Conservation (phyloP, 2,113 vertebrate genomes). For the Galemys pyrenaicus region DNA sequence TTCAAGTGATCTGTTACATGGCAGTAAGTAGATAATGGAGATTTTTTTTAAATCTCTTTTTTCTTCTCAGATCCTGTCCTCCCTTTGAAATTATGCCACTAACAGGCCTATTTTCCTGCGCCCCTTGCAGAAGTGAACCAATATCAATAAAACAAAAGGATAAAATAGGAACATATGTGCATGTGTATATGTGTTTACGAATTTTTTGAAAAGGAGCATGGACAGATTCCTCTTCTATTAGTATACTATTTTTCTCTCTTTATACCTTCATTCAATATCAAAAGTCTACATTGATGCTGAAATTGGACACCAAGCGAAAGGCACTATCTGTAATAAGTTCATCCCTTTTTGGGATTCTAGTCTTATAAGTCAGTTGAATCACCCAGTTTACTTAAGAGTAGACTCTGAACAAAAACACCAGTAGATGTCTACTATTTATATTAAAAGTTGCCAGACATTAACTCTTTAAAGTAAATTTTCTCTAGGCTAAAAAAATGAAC, state of each 20-base stretch:
- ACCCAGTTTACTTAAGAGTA: not conserved
- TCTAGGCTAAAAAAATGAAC: not conserved
- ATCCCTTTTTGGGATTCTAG: not conserved
- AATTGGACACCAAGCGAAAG: not conserved
- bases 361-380: not conserved
- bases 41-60: not conserved
- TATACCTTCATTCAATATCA: not conserved
- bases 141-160: not conserved
- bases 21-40: not conserved
- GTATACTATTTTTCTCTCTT: not conserved
- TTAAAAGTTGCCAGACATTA: not conserved
- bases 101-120: not conserved
- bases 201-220: not conserved
- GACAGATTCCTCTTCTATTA: not conserved
- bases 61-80: not conserved
- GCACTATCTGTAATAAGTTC: not conserved
- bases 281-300: not conserved
- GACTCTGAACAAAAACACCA: not conserved
- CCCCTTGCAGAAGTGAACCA: not conserved
- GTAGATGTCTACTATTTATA: not conserved
- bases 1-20: not conserved
- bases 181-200: too few relatives aligned
- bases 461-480: constrained; percentile 28
- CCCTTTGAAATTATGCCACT: not conserved
- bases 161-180: not conserved